A percentile compares a stretch with the other conserved stretches of the same genome.
Conservation (phyloP, 2,113 vertebrate species). For the Thymallus thymallus region DNA sequence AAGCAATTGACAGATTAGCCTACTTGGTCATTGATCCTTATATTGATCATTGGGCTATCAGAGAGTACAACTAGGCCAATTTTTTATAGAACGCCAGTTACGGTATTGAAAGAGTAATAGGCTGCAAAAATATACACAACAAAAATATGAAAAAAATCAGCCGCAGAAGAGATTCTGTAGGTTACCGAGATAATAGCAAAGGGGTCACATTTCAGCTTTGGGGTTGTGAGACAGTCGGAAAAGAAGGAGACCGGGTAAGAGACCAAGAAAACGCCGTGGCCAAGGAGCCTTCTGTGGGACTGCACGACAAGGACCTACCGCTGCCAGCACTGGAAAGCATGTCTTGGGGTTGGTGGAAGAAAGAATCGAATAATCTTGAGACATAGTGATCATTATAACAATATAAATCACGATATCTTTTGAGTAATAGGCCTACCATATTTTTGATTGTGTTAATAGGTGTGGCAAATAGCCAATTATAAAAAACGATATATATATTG, state of each 20-base stretch:
- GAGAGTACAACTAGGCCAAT: too few species aligned
- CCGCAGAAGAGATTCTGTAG: slow-evolving; percentile 3
- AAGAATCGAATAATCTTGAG: slow-evolving; percentile 9
- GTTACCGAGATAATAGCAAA: slow-evolving; percentile 7
- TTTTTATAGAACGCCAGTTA: neutral
- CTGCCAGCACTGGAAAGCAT: slow-evolving; percentile 5
- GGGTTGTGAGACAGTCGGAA: neutral
- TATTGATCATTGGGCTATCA: too few species aligned
- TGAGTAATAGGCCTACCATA: neutral
- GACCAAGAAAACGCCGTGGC: neutral
- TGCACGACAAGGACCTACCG: neutral
- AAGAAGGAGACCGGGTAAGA: neutral
- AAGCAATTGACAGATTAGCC: too few species aligned
- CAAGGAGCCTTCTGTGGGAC: slow-evolving; percentile 2
- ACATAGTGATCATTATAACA: slow-evolving; percentile 6
- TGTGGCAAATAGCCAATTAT: too few species aligned
- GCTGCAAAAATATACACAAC: neutral
- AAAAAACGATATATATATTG: neutral
- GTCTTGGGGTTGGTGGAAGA: slow-evolving; percentile 10
- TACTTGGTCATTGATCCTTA: too few species aligned
- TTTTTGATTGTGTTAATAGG: neutral
- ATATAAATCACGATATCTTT: neutral
- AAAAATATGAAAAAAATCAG: slow-evolving; percentile 3
- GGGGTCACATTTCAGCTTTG: neutral
- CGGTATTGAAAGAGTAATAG: neutral